Conservation (phyloP, 53 echinoderm and acorn worm genomes). For the Echinarachnius parma region DNA sequence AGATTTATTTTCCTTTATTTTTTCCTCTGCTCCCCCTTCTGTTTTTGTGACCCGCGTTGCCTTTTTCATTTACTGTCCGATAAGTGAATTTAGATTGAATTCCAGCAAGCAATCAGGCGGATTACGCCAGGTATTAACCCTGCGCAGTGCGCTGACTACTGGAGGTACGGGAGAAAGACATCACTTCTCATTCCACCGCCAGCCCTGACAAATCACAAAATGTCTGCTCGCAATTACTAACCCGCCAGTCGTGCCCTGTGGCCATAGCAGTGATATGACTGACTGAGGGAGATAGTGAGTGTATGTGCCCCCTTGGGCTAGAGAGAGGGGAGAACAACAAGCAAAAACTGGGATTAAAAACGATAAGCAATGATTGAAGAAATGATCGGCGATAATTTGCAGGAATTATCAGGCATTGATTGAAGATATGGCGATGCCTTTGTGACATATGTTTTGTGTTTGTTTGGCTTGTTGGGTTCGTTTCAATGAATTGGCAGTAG, state of each 20-base stretch:
- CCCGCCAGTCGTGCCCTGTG: not conserved
- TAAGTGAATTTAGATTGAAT: slow-evolving; percentile 47
- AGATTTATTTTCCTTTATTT: slow-evolving; percentile 31
- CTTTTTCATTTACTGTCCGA: not conserved
- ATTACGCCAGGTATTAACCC: slow-evolving; percentile 33
- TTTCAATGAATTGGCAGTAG: no score
- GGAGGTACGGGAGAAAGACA: slow-evolving; percentile 11
- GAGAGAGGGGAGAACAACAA: not conserved
- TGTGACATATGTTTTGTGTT: no score
- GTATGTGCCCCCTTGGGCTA: not conserved
- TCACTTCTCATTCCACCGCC: slow-evolving; percentile 26
- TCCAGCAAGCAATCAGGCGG: slow-evolving; percentile 23
- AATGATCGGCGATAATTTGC: no score
- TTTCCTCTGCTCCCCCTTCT: not conserved
- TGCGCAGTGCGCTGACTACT: slow-evolving; percentile 27
- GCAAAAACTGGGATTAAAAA: no score
- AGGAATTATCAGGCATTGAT: no score
- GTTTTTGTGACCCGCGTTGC: not conserved
- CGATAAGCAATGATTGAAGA: no score
- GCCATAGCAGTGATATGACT: no score
- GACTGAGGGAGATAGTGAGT: not conserved
- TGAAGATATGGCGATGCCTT: no score
- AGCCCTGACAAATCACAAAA: slow-evolving; percentile 26
- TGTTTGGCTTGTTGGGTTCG: no score
- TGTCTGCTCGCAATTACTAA: not conserved